These are phyloP conservation scores for Sanderia malayensis DNA, from an alignment of 30 jellyfish, hydroid and myxozoan genomes.

Conservation along the genomic window DNA sequence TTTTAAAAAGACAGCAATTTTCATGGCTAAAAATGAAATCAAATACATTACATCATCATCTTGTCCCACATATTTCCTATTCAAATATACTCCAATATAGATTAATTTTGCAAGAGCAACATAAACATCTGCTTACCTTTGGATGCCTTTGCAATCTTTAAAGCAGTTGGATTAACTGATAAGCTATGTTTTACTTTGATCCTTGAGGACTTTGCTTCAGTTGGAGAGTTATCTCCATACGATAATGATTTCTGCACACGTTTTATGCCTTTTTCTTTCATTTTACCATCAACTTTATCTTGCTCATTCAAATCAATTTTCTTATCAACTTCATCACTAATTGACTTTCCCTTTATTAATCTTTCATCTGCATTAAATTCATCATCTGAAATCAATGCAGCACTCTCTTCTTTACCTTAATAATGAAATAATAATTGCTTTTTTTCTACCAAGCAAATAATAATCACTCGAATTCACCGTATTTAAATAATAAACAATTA, in stretches of 20 bases:
- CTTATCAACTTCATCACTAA: neutral
- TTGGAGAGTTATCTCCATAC: conserved; percentile 38
- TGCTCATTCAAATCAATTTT: conserved; percentile 1
- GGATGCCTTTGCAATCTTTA: conserved; percentile 18
- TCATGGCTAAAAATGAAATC: conserved; percentile 57
- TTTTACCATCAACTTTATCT: conserved; percentile 11
- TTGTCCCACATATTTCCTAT: no score
- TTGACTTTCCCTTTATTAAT: neutral
- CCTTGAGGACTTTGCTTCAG: conserved; percentile 17
- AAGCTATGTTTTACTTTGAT: conserved; percentile 32
- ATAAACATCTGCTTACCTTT: conserved; percentile 18
- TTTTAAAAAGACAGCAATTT: conserved; percentile 90
- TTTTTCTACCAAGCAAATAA: no score
- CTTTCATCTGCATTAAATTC: conserved; percentile 8
- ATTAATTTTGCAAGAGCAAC: no score
- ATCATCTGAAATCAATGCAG: neutral
- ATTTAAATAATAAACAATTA: neutral
- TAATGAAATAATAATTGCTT: neutral
- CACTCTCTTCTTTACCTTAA: neutral
- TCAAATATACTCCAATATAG: no score
- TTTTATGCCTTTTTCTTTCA: neutral
- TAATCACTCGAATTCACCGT: neutral
- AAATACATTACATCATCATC: no score
- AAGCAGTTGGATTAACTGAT: conserved; percentile 41
- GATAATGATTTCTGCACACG: conserved; percentile 40